A percentile compares a stretch with the other conserved stretches of the same genome.
Conservation (phyloP, 2,888 invertebrate genomes). For the Rotaria magnacalcarata region DNA sequence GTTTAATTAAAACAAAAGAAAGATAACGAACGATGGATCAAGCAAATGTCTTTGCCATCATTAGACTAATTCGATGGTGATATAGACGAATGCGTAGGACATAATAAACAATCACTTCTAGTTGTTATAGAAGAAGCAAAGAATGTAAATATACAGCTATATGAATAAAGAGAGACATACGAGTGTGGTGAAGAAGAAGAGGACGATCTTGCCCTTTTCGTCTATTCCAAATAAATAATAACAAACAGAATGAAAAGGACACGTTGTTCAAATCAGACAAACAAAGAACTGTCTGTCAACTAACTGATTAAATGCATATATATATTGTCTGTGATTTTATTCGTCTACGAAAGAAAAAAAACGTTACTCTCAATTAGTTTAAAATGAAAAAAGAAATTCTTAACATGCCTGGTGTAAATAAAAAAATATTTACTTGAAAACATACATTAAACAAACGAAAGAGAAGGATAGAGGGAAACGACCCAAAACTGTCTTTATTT, state of each 20-base stretch:
- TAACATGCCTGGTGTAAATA: neutral
- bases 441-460: too few relatives aligned
- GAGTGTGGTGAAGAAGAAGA: neutral
- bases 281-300: slow-evolving; percentile 8
- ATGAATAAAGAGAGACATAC: neutral
- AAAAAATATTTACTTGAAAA: neutral
- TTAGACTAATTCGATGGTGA: slow-evolving; percentile 8
- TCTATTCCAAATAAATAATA: neutral
- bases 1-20: slow-evolving; percentile 26
- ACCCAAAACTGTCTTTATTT: neutral
- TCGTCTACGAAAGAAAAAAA: neutral
- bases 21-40: neutral
- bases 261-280: neutral
- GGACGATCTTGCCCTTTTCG: neutral
- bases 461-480: neutral
- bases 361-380: neutral
- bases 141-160: neutral
- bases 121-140: neutral
- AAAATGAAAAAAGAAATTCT: neutral
- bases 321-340: neutral
- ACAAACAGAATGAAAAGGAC: neutral
- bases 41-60: slow-evolving; percentile 22
- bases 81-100: neutral
- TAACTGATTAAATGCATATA: neutral
- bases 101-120: neutral